Evolutionary conservation across 2,888 invertebrate genomes (phyloP).

Genomic region (Diaprepes abbreviatus): DNA sequence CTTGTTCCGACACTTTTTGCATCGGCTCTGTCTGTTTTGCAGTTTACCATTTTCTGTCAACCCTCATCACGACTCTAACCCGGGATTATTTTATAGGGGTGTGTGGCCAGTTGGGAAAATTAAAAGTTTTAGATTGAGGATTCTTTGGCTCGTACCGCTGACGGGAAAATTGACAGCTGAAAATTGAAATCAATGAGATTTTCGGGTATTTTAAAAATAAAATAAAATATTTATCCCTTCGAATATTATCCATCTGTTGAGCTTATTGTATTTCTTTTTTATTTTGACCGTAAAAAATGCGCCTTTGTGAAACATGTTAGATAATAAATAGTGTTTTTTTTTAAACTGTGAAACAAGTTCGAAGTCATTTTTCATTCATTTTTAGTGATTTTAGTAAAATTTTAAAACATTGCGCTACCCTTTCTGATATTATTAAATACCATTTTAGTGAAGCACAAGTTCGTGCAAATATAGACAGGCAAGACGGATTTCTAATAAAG

Average conservation of each 20-base stretch:
- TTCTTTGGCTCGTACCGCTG: slow-evolving; percentile 20
- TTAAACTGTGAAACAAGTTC: too few species aligned
- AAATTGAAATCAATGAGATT: slow-evolving; percentile 37
- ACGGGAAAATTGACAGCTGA: slow-evolving; percentile 36
- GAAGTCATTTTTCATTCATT: too few species aligned
- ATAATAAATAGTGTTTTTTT: too few species aligned
- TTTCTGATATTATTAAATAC: too few species aligned
- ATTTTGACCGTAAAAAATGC: too few species aligned
- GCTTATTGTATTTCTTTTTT: too few species aligned
- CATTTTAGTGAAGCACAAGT: too few species aligned
- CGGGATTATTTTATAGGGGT: slow-evolving; percentile 31
- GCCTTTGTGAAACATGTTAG: too few species aligned
- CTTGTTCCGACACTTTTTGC: slow-evolving; percentile 18
- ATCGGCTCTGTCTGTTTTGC: slow-evolving; percentile 29
- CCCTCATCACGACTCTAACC: slow-evolving; percentile 34
- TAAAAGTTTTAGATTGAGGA: slow-evolving; percentile 44
- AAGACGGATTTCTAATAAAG: too few species aligned
- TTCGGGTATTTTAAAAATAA: neutral
- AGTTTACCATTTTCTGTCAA: slow-evolving; percentile 38
- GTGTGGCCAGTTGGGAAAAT: slow-evolving; percentile 40
- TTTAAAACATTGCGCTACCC: too few species aligned
- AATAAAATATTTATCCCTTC: slow-evolving; percentile 4
- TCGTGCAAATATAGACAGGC: too few species aligned
- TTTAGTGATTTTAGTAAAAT: too few species aligned
- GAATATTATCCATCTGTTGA: neutral